Evolutionary conservation across 2,888 invertebrate genomes (phyloP).

Genomic region (Barypeithes pellucidus): DNA sequence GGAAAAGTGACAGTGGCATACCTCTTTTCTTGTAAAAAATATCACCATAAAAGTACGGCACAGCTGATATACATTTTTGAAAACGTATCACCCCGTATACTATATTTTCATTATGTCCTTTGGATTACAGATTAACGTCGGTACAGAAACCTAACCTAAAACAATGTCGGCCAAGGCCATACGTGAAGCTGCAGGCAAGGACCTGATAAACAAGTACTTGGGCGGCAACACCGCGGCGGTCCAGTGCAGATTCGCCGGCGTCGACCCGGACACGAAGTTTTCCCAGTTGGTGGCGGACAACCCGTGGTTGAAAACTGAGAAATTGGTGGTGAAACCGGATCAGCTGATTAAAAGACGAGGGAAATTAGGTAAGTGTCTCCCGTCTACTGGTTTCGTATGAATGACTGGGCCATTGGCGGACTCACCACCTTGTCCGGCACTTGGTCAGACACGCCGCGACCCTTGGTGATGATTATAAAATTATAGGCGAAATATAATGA

Average conservation of each 20-base stretch:
- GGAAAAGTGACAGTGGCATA: too few relatives aligned
- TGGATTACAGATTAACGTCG: constrained; percentile 21
- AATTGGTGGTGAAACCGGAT: constrained; percentile 98
- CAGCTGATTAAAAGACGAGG: constrained; percentile 98
- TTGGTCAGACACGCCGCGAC: too few relatives aligned
- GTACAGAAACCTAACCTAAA: not conserved
- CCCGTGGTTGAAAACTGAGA: constrained; percentile 90
- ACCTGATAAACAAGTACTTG: constrained; percentile 89
- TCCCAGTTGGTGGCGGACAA: constrained; percentile 81
- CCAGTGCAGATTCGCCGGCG: constrained; percentile 87
- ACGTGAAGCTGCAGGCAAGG: constrained; percentile 94
- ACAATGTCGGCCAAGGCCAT: constrained; percentile 97
- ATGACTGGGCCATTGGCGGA: too few relatives aligned
- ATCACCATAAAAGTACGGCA: too few relatives aligned
- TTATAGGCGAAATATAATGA: too few relatives aligned
- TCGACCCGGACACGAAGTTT: constrained; percentile 86
- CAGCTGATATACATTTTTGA: too few relatives aligned
- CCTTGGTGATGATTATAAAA: too few relatives aligned
- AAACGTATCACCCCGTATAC: too few relatives aligned
- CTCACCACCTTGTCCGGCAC: too few relatives aligned
- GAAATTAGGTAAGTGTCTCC: constrained; percentile 79
- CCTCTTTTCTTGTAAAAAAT: too few relatives aligned
- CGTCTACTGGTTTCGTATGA: too few relatives aligned
- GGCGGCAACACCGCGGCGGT: constrained; percentile 77
- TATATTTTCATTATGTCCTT: too few relatives aligned